These are phyloP conservation scores for Trematocara nigrifrons DNA, from an alignment of 2,113 vertebrate species.

Conservation along the genomic window DNA sequence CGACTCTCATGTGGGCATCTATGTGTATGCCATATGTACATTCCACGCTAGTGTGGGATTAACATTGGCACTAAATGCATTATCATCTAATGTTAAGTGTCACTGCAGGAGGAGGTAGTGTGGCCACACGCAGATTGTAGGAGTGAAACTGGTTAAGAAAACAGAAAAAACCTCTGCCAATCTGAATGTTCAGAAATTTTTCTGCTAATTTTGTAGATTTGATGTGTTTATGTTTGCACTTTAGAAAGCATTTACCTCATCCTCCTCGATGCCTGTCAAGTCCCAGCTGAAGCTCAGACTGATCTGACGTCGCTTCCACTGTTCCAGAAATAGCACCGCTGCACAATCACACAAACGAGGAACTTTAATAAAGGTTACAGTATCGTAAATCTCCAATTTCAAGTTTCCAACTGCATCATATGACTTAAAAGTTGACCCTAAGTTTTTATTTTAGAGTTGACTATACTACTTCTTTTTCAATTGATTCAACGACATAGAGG, in stretches of 20 bases:
- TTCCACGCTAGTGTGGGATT: background rate
- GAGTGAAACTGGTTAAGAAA: background rate
- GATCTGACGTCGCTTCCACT: constrained; percentile 96
- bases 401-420: background rate
- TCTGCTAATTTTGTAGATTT: background rate
- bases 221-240: background rate
- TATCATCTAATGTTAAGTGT: background rate
- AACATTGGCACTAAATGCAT: background rate
- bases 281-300: constrained; percentile 94
- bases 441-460: background rate
- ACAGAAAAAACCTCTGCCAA: background rate
- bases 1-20: background rate
- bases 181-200: background rate
- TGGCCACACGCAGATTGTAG: background rate
- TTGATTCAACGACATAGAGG: background rate
- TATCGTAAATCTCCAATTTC: background rate
- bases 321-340: constrained; percentile 94
- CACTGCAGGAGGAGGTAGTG: background rate
- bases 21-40: background rate
- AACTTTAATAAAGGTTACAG: background rate
- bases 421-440: background rate
- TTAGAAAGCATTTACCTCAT: constrained; percentile 78
- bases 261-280: constrained; percentile 91
- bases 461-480: background rate
- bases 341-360: background rate